Conservation (phyloP, 2,797 vertebrate species). For the Lutra lutra region DNA sequence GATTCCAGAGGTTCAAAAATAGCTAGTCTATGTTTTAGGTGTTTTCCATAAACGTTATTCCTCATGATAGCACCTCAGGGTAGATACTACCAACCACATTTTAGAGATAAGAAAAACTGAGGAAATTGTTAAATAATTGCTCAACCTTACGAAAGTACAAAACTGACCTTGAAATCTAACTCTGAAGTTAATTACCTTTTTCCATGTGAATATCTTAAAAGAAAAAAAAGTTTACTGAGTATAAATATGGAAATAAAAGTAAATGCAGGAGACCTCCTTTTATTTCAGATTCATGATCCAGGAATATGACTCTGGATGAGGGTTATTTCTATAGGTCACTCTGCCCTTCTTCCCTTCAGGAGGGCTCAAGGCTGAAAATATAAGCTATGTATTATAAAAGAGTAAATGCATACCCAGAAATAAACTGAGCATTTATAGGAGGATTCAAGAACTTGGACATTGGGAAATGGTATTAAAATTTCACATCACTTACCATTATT, state of each 20-base stretch:
- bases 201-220: background rate
- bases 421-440: background rate
- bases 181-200: slow-evolving; percentile 12
- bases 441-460: background rate
- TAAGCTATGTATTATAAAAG: background rate
- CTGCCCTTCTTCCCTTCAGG: background rate
- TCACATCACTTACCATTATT: background rate
- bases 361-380: background rate
- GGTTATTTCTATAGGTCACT: background rate
- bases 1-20: background rate
- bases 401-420: background rate
- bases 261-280: background rate
- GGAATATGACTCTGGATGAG: background rate
- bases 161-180: background rate
- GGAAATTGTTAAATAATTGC: background rate
- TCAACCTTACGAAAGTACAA: background rate
- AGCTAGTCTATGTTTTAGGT: background rate
- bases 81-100: background rate
- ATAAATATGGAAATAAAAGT: background rate
- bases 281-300: background rate
- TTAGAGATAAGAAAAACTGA: background rate
- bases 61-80: background rate
- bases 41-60: background rate
- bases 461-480: background rate
- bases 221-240: background rate